These are phyloP conservation scores for Microcebus lehilahytsara DNA, from an alignment of 2,113 vertebrate species.

Conservation along the genomic window DNA sequence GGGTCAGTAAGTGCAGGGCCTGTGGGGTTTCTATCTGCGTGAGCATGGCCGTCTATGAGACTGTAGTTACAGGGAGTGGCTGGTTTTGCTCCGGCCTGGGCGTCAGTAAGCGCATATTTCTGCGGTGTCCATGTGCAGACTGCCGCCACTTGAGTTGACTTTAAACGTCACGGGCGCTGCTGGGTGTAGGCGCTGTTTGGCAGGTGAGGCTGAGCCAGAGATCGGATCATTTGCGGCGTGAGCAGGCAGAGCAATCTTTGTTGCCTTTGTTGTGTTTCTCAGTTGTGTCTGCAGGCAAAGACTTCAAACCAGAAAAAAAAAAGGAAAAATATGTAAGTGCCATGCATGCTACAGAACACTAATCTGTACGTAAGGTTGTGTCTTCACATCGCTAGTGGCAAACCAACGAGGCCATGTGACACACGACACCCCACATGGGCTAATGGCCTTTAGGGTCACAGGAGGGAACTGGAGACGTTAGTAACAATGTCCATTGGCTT, in stretches of 20 bases:
- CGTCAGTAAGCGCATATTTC: not conserved
- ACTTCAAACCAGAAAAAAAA: not conserved
- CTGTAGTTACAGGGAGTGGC: not conserved
- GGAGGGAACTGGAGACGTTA: not conserved
- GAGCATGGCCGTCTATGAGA: not conserved
- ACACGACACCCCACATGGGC: not conserved
- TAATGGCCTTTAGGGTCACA: not conserved
- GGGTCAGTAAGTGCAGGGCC: not conserved
- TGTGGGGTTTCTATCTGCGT: not conserved
- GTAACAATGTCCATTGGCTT: not conserved
- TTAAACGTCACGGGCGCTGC: not conserved
- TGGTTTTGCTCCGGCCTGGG: not conserved
- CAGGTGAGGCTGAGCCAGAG: not conserved
- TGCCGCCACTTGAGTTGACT: not conserved
- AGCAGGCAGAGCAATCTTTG: not conserved
- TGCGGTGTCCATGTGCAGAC: not conserved
- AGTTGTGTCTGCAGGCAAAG: not conserved
- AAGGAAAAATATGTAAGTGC: not conserved
- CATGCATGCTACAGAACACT: not conserved
- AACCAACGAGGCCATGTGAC: not conserved
- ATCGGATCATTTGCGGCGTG: not conserved
- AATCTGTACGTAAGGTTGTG: not conserved
- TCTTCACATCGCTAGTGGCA: not conserved
- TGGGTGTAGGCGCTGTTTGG: not conserved
- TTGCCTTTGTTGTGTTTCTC: slow-evolving; percentile 24